Evolutionary conservation across 2,797 vertebrate genomes (phyloP), one percentile per base, ranked within the genome.

Genomic region (Sciurus carolinensis): DNA sequence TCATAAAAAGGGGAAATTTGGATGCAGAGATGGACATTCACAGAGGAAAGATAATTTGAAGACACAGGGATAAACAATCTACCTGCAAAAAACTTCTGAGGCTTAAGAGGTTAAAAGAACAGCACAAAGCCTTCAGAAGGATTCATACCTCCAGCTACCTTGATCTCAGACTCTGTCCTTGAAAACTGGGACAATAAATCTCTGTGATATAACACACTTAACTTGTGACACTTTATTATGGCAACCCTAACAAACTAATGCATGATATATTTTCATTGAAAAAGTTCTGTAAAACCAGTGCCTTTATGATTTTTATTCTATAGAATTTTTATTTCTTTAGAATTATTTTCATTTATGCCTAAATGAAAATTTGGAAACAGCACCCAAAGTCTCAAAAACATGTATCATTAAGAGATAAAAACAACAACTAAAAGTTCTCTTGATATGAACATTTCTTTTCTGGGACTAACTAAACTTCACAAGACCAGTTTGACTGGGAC

Each of bases 311-410:
- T 22, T 52, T 75, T 94, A 20, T 42, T 7, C 18, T 84, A 4
- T 8, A 50, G 44, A 9, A 59, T 52, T 94, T 90, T 52, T 50
- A 6, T 75, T 20, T 82, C 36, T 90, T 64, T 75, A 75, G n/a
- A 5, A 87, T 87, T 81, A 77, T 79, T 90, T 84, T 79, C 42
- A 90, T 66, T 86, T 79, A 81, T 73, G 1, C 10, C 66, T 77
- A 87, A 93, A 69, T 54, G 24, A 4, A 93, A 94, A 93, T 84
- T 83, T 66, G 22, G 75, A 93, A 90, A 90, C 2, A 84, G n/a
- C 3, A 47, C 18, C 22, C 54, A 42, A 36, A 90, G 15, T 84
- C 42, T 72, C 67, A 95, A 87, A 0, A 28, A 18, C 75, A 50
- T 39, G 54, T 75, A 20, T 44, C 66, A 72, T 81, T 84, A 28